Base-by-base conservation (phyloP, 2,113 vertebrate species). In the Falcunculus frontatus region DNA sequence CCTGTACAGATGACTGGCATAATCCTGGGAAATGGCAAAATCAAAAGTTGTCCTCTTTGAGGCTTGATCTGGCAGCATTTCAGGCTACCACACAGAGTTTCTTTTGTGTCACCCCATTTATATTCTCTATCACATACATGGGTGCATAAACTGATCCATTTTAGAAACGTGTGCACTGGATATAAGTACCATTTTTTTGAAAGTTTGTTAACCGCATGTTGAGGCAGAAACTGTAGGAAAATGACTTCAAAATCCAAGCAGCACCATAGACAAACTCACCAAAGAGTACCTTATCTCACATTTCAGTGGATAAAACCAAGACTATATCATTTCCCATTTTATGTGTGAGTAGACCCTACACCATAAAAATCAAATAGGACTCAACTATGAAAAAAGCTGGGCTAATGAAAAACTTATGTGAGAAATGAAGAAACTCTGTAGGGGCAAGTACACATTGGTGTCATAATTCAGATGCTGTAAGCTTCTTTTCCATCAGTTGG, bases 371-470 rank as follows among this genome's bases (percentile, higher is more conserved):
- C 87, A 79, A 95, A 46, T 80, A 83, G 91, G 65, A 73, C 46
- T 87, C 70, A 83, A 83, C 46, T 79, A 83, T 62, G 52, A 83
- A 93, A 92, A 94, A 95, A 79, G 19, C 53, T 90, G 26, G 26
- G 23, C 26, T 94, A 90, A 92, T 92, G 72, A 90, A 96, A 93
- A 95, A 29, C 79, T 91, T 72, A 73, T 39, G 59, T 69, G 49
- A 90, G n/a, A 89, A 92, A 89, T 63, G 18, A 85, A 83, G 63
- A 89, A 94, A 76, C n/a, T 87, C 78, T 50, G 27, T 49, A 89
- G 44, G 76, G 65, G 53, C 84, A 92, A 87, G 70, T 89, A 73
- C n/a, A 67, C 67, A 67, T 11, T 60, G 41, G 76, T 90, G 96
- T 94, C 53, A 70, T 94, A 82, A 91, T 63, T 82, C 33, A 83